A percentile compares a stretch with the other conserved stretches of the same genome.
These are phyloP conservation scores for Alca torda DNA, from an alignment of 2,797 vertebrate genomes.

Conservation along the genomic window DNA sequence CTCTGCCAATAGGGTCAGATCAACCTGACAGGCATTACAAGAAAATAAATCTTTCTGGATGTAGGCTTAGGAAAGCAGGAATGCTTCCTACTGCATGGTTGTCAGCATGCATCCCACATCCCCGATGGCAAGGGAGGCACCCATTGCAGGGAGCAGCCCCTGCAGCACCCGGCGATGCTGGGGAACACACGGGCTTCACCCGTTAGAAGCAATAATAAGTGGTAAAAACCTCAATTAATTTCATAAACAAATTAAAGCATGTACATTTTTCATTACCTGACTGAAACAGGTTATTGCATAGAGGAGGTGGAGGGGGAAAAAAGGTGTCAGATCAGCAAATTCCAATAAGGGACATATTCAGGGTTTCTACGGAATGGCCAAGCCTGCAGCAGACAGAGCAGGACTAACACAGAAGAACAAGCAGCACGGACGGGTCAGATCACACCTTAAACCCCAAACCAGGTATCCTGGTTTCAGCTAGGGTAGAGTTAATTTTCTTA, in stretches of 20 bases:
- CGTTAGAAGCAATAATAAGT: not conserved
- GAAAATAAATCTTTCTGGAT: not conserved
- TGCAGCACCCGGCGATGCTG: not conserved
- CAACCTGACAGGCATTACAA: not conserved
- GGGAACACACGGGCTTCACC: too few species aligned
- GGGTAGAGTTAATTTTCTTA: not conserved
- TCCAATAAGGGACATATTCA: too few species aligned
- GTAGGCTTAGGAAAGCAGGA: not conserved
- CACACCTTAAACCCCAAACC: not conserved
- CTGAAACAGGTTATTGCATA: not conserved
- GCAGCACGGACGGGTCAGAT: not conserved
- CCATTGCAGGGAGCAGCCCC: accelerated
- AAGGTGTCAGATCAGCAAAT: not conserved
- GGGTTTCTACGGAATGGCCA: not conserved
- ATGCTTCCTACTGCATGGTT: not conserved
- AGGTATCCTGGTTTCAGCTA: not conserved
- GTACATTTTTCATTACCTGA: not conserved
- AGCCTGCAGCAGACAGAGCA: not conserved
- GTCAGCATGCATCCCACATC: too few species aligned
- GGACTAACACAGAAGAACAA: not conserved
- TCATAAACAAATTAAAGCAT: not conserved
- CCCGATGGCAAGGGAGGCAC: accelerated
- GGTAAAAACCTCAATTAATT: not conserved
- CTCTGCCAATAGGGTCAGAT: not conserved
- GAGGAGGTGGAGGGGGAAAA: not conserved